Percentiles rank a stretch among this genome's conserved stretches.
Evolutionary conservation across 1,140 invertebrate genomes (phyloP).

Genomic region (Eriocheir sinensis): DNA sequence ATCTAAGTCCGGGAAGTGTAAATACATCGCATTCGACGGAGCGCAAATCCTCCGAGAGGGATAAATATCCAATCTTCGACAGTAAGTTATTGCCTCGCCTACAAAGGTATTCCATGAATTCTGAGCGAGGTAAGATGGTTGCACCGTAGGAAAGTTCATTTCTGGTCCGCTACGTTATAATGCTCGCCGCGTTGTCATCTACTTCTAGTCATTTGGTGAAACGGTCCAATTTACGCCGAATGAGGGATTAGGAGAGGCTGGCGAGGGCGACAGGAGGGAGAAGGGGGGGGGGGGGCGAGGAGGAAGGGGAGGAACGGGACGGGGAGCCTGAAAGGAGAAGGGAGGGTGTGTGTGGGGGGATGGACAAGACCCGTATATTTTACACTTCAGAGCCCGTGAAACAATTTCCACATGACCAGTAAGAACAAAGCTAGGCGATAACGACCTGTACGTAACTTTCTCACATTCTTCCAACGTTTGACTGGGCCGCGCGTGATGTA

Average conservation of each 20-base stretch:
- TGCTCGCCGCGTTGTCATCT: slow-evolving; percentile 59
- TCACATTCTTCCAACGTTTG: no score
- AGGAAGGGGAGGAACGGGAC: not conserved
- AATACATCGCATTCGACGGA: slow-evolving; percentile 23
- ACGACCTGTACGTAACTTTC: no score
- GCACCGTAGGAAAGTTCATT: slow-evolving; percentile 59
- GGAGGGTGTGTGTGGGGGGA: not conserved
- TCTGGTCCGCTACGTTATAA: slow-evolving; percentile 65
- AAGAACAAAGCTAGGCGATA: not conserved
- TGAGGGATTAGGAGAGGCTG: slow-evolving; percentile 66
- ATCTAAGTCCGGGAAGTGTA: slow-evolving; percentile 1
- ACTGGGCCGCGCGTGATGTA: no score
- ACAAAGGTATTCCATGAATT: slow-evolving; percentile 31
- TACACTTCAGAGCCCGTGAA: slow-evolving; percentile 6
- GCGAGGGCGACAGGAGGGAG: not conserved
- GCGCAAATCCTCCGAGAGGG: slow-evolving; percentile 10
- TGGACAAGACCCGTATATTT: not conserved
- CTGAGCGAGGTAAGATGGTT: not conserved
- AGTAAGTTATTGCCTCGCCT: slow-evolving; percentile 24
- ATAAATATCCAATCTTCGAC: slow-evolving; percentile 17
- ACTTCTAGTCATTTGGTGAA: slow-evolving; percentile 68
- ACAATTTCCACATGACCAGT: not conserved
- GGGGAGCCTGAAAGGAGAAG: slow-evolving; percentile 32
- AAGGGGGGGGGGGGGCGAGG: not conserved
- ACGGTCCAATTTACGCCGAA: slow-evolving; percentile 67